A percentile compares a stretch with the other conserved stretches of the same genome.
phyloP scores from a whole-genome alignment of 2,797 vertebrate species.

The Peromyscus melanophrys region DNA sequence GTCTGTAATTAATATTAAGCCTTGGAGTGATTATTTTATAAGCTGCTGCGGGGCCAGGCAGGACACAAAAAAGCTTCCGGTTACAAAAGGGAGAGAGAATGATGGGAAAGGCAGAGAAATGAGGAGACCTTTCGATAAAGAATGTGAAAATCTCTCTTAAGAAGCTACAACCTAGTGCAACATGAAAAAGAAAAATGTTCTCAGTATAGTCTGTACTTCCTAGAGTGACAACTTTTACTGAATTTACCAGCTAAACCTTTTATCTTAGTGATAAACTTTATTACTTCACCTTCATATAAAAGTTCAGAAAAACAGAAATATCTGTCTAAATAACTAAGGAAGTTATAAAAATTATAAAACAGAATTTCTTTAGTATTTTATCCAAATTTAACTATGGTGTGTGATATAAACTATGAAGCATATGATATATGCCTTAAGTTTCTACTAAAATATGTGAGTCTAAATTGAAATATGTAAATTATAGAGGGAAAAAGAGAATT shows the following conservation, averaged over 20 bases:
- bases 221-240: slow-evolving; percentile 48
- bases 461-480: slow-evolving; percentile 52
- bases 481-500: slow-evolving; percentile 39
- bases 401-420: not conserved
- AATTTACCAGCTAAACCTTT: slow-evolving; percentile 31
- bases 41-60: too few species aligned
- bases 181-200: not conserved
- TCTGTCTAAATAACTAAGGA: slow-evolving; percentile 22
- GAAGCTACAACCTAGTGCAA: not conserved
- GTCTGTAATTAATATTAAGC: too few species aligned
- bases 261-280: slow-evolving; percentile 33
- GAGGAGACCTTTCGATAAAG: not conserved
- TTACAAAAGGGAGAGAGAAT: too few species aligned
- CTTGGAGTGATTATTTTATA: too few species aligned
- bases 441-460: not conserved
- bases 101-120: not conserved
- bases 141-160: not conserved
- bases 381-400: slow-evolving; percentile 28
- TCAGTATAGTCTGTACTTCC: not conserved
- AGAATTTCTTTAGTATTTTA: slow-evolving; percentile 63
- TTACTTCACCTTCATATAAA: slow-evolving; percentile 10
- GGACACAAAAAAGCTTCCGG: too few species aligned
- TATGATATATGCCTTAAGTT: not conserved
- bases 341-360: slow-evolving; percentile 48
- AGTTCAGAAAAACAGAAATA: slow-evolving; percentile 44